Percentiles rank a stretch among this genome's conserved stretches.
These are phyloP conservation scores for Blastobasis lacticolella DNA, from an alignment of 2,888 invertebrate genomes.

Conservation along the genomic window DNA sequence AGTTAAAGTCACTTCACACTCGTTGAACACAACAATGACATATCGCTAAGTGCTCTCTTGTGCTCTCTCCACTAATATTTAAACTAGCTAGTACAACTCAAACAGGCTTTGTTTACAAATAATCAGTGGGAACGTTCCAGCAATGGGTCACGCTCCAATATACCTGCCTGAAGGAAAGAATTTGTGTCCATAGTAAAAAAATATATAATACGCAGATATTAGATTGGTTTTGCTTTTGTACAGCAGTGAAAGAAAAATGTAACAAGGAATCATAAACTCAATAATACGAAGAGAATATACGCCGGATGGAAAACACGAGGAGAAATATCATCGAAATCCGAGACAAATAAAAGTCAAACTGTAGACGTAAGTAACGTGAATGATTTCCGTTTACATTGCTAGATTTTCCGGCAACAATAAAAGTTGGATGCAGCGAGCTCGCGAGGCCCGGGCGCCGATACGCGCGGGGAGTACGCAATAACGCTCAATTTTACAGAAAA, in stretches of 20 bases:
- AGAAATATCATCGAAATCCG: conserved; percentile 1
- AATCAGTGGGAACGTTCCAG: conserved; percentile 40
- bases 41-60: conserved; percentile 56
- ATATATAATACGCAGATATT: too few relatives aligned
- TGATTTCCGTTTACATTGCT: conserved; percentile 47
- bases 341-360: conserved; percentile 27
- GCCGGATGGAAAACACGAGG: background rate
- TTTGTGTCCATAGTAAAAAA: too few relatives aligned
- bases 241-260: background rate
- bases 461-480: conserved; percentile 53
- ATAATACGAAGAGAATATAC: too few relatives aligned
- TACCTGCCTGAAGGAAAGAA: too few relatives aligned
- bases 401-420: conserved; percentile 50
- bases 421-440: conserved; percentile 28
- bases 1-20: conserved; percentile 19
- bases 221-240: background rate
- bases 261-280: too few relatives aligned
- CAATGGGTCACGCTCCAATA: too few relatives aligned
- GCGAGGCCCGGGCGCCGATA: conserved; percentile 31
- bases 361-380: conserved; percentile 36
- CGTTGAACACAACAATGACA: conserved; percentile 44
- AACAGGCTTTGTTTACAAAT: conserved; percentile 44
- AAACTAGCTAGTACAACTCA: conserved; percentile 32
- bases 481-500: conserved; percentile 70
- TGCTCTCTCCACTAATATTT: conserved; percentile 54